These are phyloP conservation scores for Styela plicata DNA, from an alignment of 23 tunicate genomes.

Conservation along the genomic window DNA sequence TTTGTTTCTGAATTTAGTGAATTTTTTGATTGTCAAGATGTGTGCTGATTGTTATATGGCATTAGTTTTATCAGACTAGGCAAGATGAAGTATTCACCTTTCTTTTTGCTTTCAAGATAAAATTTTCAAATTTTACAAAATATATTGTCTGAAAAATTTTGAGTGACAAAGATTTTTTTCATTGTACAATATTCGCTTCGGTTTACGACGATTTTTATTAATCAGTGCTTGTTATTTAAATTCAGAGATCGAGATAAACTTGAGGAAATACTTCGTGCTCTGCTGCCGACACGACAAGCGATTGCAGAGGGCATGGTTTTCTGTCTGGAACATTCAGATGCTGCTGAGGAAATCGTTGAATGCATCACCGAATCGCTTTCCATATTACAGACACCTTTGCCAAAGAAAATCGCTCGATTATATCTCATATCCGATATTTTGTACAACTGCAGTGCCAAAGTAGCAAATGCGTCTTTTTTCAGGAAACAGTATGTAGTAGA, in stretches of 20 bases:
- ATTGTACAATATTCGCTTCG: no score
- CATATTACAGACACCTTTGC: conserved; percentile 82
- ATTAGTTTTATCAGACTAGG: no score
- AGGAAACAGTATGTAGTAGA: conserved; percentile 72
- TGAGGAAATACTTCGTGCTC: conserved; percentile 78
- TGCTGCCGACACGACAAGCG: conserved; percentile 64
- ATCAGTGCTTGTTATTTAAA: no score
- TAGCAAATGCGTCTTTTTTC: conserved; percentile 93
- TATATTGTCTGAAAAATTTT: no score
- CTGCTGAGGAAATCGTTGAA: conserved; percentile 95
- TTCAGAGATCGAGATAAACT: conserved; percentile 86
- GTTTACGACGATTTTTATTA: no score
- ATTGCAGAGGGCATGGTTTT: conserved; percentile 91
- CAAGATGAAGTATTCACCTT: no score
- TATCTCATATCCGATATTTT: conserved; percentile 84
- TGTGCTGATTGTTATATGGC: no score
- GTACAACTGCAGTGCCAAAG: conserved; percentile 92
- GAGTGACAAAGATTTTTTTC: no score
- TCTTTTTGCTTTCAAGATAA: no score
- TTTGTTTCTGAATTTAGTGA: no score
- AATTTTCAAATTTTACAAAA: no score
- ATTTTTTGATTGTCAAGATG: no score
- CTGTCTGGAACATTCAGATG: conserved; percentile 87
- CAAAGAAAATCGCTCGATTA: conserved; percentile 85
- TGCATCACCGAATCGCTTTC: conserved; percentile 83